A percentile compares a stretch with the other conserved stretches of the same genome.
Conservation (phyloP, 2,888 invertebrate genomes). For the Cryptosula pallasiana region DNA sequence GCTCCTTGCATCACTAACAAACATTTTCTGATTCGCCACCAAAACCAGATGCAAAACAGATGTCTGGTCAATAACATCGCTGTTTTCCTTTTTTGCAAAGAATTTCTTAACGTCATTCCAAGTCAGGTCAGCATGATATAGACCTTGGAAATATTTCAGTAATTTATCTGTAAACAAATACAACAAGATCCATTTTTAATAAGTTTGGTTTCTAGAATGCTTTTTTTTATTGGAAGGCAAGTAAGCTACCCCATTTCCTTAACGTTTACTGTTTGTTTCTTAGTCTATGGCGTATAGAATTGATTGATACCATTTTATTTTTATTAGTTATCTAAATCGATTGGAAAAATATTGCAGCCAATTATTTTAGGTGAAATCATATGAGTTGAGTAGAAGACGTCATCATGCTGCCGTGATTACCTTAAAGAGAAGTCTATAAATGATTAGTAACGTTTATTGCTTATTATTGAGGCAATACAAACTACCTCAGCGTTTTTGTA, state of each 20-base stretch:
- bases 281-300: background rate
- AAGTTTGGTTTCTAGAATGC: too few species aligned
- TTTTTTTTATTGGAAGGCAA: too few species aligned
- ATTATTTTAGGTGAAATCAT: background rate
- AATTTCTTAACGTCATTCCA: conserved; percentile 2
- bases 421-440: background rate
- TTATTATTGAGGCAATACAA: background rate
- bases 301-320: background rate
- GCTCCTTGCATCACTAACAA: too few species aligned
- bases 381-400: background rate
- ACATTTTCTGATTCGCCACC: too few species aligned
- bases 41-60: background rate
- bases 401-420: background rate
- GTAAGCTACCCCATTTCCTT: too few species aligned
- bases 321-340: background rate
- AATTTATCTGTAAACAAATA: background rate
- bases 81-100: background rate
- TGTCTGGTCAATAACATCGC: background rate
- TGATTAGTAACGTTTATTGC: background rate
- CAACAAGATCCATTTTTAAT: background rate
- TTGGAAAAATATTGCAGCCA: background rate
- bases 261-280: too few species aligned
- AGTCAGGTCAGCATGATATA: background rate
- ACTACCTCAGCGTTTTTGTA: background rate
- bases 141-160: background rate